Evolutionary conservation across 2,113 vertebrate genomes (phyloP).

Genomic region (Pelobates fuscus): DNA sequence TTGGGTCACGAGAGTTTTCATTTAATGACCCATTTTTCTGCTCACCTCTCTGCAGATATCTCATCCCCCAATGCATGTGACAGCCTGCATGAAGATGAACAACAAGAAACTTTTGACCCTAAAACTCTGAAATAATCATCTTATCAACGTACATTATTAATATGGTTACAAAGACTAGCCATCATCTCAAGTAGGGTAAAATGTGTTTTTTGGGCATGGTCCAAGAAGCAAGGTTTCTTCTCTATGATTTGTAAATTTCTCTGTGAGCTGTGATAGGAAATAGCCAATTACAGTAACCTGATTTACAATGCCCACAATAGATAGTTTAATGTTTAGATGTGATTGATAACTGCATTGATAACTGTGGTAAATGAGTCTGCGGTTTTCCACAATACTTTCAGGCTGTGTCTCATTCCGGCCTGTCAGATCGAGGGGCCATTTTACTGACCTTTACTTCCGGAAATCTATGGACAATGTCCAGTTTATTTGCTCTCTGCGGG

Average conservation of each 20-base stretch:
- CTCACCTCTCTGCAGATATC: background rate
- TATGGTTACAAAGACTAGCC: slow-evolving; percentile 11
- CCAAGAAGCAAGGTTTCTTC: slow-evolving; percentile 47
- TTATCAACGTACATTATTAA: slow-evolving; percentile 36
- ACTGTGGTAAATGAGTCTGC: slow-evolving; percentile 52
- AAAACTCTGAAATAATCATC: slow-evolving; percentile 28
- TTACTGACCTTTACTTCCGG: slow-evolving; percentile 48
- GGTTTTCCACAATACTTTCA: slow-evolving; percentile 47
- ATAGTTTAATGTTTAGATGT: slow-evolving; percentile 47
- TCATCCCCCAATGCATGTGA: background rate
- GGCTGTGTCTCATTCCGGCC: slow-evolving; percentile 42
- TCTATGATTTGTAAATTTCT: slow-evolving; percentile 48
- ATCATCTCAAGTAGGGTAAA: slow-evolving; percentile 20
- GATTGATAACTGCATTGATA: slow-evolving; percentile 50
- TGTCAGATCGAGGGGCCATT: slow-evolving; percentile 37
- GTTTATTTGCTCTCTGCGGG: background rate
- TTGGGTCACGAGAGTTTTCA: background rate
- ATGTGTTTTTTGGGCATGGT: slow-evolving; percentile 26
- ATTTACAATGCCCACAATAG: slow-evolving; percentile 50
- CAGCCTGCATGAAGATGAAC: background rate
- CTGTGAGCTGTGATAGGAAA: slow-evolving; percentile 49
- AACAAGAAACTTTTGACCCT: slow-evolving; percentile 9
- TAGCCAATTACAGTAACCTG: slow-evolving; percentile 51
- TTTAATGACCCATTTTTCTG: background rate
- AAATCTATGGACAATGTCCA: slow-evolving; percentile 42